Evolutionary conservation across 2,888 invertebrate species (phyloP).

Genomic region (Oligia latruncula): DNA sequence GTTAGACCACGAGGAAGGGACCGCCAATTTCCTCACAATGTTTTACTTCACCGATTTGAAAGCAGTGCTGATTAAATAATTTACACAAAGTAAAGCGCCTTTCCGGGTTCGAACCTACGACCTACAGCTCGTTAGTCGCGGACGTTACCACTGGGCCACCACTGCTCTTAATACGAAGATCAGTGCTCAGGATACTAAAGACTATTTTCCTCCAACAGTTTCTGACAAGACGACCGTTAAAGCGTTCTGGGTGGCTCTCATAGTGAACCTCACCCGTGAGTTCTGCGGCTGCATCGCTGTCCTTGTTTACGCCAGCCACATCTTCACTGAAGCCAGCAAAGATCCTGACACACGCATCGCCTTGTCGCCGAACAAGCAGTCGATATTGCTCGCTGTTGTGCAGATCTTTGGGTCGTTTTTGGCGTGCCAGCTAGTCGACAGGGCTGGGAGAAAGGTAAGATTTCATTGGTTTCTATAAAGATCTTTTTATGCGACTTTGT

Average conservation of each 20-base stretch:
- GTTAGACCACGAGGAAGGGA: too few species aligned
- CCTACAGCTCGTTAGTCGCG: not conserved
- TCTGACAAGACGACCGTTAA: constrained; percentile 82
- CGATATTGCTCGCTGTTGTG: constrained; percentile 84
- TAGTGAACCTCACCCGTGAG: constrained; percentile 84
- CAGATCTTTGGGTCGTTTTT: constrained; percentile 86
- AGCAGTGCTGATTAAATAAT: not conserved
- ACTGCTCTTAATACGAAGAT: not conserved
- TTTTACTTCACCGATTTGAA: not conserved
- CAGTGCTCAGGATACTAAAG: constrained; percentile 1
- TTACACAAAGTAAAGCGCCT: not conserved
- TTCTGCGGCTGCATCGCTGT: constrained; percentile 88
- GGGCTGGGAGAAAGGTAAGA: constrained; percentile 84
- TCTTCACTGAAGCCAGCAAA: constrained; percentile 82
- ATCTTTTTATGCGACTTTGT: not conserved
- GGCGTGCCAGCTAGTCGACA: constrained; percentile 86
- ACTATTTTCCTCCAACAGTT: constrained; percentile 70
- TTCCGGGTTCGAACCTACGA: not conserved
- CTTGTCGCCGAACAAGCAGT: constrained; percentile 85
- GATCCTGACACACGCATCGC: constrained; percentile 77
- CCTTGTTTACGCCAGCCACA: constrained; percentile 86
- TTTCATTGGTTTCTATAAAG: not conserved
- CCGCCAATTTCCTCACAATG: not conserved
- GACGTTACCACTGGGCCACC: not conserved
- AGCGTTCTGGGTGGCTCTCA: constrained; percentile 86